phyloP scores from a whole-genome alignment of 2,888 invertebrate genomes.

The Erpobdella octoculata region DNA sequence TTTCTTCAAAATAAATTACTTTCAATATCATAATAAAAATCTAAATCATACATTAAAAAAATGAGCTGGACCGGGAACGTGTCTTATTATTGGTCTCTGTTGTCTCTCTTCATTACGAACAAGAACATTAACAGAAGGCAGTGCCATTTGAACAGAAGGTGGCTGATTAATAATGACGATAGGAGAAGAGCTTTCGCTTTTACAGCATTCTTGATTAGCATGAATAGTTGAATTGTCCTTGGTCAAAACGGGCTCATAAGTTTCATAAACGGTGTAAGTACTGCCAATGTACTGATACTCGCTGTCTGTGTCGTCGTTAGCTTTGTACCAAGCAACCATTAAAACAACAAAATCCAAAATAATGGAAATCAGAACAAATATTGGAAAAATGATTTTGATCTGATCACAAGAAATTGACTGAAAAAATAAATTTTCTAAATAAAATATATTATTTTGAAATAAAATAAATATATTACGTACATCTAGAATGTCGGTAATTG shows the following conservation, averaged over 20 bases:
- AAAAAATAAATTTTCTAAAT: background rate
- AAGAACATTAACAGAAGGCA: background rate
- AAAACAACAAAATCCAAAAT: constrained; percentile 12
- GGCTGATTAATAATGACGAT: constrained; percentile 17
- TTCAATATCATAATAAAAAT: background rate
- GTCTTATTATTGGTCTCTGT: too few species aligned
- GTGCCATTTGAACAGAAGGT: background rate
- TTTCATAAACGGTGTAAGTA: constrained; percentile 23
- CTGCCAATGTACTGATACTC: constrained; percentile 27
- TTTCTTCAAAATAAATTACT: background rate
- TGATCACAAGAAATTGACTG: background rate
- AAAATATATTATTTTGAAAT: background rate
- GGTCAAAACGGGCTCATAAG: constrained; percentile 6
- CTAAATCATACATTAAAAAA: too few species aligned
- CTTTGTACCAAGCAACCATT: constrained; percentile 12
- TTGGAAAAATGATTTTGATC: background rate
- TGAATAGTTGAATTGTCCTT: background rate
- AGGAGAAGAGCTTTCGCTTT: background rate
- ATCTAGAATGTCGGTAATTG: background rate
- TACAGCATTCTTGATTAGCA: background rate
- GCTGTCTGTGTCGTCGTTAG: constrained; percentile 13
- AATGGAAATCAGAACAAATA: background rate
- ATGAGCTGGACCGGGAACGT: too few species aligned
- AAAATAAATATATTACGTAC: background rate
- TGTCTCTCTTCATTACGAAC: too few species aligned